A percentile compares a stretch with the other conserved stretches of the same genome.
These are phyloP conservation scores for Pandion haliaetus DNA, from an alignment of 2,113 vertebrate species.

Conservation along the genomic window DNA sequence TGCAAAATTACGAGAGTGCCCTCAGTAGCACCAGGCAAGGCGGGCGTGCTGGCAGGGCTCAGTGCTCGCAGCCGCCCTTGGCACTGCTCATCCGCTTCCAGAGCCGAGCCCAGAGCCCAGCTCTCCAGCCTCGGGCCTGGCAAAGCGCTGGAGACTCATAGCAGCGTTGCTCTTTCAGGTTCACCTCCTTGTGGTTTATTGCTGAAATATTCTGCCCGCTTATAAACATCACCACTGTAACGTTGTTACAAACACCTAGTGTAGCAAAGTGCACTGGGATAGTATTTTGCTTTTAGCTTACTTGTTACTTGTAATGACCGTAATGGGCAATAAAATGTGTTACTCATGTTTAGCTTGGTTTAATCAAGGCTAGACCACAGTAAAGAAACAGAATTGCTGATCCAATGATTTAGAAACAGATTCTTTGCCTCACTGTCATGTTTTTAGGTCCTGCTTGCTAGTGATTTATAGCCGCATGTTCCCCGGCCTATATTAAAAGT, in stretches of 20 bases:
- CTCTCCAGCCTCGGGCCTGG: background rate
- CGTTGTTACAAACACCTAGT: background rate
- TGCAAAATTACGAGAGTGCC: background rate
- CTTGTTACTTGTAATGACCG: background rate
- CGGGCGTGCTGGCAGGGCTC: rapidly evolving
- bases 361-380: background rate
- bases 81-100: rapidly evolving
- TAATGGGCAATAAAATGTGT: background rate
- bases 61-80: background rate
- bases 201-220: background rate
- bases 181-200: background rate
- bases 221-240: background rate
- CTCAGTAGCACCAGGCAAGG: rapidly evolving
- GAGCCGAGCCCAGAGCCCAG: background rate
- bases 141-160: too few relatives aligned
- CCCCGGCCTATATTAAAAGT: background rate
- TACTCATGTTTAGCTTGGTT: background rate
- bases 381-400: background rate
- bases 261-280: background rate
- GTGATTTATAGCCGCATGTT: background rate
- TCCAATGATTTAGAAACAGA: background rate
- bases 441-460: background rate
- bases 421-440: background rate
- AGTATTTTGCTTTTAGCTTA: background rate
- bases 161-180: background rate